These are phyloP conservation scores for Zygogramma bicolorata DNA, from an alignment of 2,888 invertebrate species.

Conservation along the genomic window DNA sequence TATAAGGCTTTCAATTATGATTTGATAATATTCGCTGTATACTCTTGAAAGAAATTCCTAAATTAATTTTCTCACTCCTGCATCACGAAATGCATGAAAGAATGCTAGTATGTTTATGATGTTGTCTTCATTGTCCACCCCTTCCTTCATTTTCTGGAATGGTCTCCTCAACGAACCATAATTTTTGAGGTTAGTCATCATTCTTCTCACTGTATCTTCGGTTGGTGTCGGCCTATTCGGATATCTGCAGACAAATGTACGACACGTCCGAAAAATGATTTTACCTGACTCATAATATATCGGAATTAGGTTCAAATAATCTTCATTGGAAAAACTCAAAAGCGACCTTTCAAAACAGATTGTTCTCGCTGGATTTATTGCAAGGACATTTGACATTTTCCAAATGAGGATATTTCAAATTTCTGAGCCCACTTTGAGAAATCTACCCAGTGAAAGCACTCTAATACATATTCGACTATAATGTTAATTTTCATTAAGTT, in stretches of 20 bases:
- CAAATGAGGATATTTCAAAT: too few species aligned
- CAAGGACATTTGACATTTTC: too few species aligned
- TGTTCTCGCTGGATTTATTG: too few species aligned
- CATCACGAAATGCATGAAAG: neutral
- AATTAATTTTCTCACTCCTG: neutral
- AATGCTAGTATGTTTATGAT: neutral
- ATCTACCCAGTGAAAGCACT: too few species aligned
- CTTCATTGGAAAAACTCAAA: too few species aligned
- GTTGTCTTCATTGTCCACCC: neutral
- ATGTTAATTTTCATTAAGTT: too few species aligned
- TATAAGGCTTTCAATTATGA: neutral
- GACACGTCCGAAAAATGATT: neutral
- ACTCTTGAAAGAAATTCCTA: neutral
- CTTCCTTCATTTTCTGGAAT: neutral
- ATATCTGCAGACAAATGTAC: neutral
- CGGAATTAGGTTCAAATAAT: too few species aligned
- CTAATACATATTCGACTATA: too few species aligned
- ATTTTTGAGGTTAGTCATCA: neutral
- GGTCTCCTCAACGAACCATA: neutral
- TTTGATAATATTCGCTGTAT: neutral
- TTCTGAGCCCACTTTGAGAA: too few species aligned
- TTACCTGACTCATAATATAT: too few species aligned
- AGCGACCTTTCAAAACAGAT: too few species aligned
- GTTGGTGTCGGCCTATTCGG: neutral
- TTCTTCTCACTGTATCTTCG: neutral